Base-by-base conservation (phyloP, 2,888 invertebrate genomes). In the Hyppa rectilinea region DNA sequence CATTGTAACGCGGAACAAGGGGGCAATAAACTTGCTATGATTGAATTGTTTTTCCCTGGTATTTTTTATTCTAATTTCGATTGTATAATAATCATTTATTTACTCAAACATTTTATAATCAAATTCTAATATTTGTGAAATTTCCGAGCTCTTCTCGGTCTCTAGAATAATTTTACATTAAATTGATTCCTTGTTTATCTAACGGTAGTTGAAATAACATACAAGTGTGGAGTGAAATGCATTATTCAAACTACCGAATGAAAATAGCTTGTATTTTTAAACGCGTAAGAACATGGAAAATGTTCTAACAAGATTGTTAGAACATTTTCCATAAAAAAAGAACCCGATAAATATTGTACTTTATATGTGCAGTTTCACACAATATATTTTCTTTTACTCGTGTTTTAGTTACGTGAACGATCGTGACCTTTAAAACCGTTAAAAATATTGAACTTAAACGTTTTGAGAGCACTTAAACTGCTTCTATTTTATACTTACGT, bases 121-220 rank as follows among this genome's bases (percentile, higher is more conserved):
- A 36, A 58, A 73, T 67, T 29, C n/a, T 7, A 62, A 12, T 71
- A 34, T 67, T 67, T 34, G 38, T 23, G 29, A n/a, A 56, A n/a
- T 58, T 45, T 17, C 4, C 3, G 2, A 14, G 38, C 1, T 43
- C 23, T 31, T 26, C 31, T 12, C 26, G 4, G 12, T 23, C 20
- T 62, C 9, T 40, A 50, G 59, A 72, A 75, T 77, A 26, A 75
- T 71, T 75, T 56, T 34, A 63, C 52, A 59, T 17, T 31, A 34
- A 5, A 38, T 49, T 29, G 23, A 34, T 36, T 34, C 10, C 10
- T 14, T 50, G 31, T 36, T 7, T 50, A 34, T 50, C n/a, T 38
- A 73, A 62, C 61, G 36, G 43, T n/a, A 49, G 29, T 29, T 29
- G 49, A 40, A 50, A 38, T 43, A 63, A 58, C 14, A 1, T 36